A percentile compares a stretch with the other conserved stretches of the same genome.
phyloP scores from a whole-genome alignment of 2,797 vertebrate species.

The Ceyx erithaca region DNA sequence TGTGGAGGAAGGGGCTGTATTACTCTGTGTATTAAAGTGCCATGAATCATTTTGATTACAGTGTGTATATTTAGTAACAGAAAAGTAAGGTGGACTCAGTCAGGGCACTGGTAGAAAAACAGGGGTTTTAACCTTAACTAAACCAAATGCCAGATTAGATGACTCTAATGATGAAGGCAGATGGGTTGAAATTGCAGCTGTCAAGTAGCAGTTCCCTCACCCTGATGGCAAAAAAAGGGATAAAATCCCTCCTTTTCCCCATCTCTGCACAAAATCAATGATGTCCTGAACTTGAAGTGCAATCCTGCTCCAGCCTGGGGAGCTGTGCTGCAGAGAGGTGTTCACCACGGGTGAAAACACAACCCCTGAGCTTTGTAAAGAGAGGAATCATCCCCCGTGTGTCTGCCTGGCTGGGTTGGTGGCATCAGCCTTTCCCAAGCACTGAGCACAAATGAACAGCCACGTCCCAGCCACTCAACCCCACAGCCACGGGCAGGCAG shows the following conservation, averaged over 20 bases:
- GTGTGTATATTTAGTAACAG: neutral
- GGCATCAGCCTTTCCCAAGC: rapidly evolving
- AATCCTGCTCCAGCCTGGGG: neutral
- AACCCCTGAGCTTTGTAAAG: neutral
- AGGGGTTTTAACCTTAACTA: neutral
- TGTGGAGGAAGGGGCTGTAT: neutral
- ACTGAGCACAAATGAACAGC: rapidly evolving
- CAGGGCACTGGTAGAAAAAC: neutral
- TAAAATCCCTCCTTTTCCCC: neutral
- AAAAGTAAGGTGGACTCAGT: neutral
- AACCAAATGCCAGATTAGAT: neutral
- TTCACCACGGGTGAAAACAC: rapidly evolving
- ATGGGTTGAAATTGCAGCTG: neutral
- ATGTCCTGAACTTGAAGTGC: neutral
- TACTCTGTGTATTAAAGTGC: neutral
- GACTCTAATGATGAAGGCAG: neutral
- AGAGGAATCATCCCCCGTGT: rapidly evolving
- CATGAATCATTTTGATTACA: neutral
- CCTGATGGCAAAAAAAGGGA: neutral
- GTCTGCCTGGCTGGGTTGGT: neutral
- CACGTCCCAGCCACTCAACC: neutral
- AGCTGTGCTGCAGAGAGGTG: neutral
- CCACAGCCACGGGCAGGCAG: neutral
- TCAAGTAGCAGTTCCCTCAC: neutral
- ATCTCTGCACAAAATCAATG: neutral